Evolutionary conservation across 2,797 vertebrate genomes (phyloP), one percentile per base, ranked within the genome.

Genomic region (Cuniculus paca): DNA sequence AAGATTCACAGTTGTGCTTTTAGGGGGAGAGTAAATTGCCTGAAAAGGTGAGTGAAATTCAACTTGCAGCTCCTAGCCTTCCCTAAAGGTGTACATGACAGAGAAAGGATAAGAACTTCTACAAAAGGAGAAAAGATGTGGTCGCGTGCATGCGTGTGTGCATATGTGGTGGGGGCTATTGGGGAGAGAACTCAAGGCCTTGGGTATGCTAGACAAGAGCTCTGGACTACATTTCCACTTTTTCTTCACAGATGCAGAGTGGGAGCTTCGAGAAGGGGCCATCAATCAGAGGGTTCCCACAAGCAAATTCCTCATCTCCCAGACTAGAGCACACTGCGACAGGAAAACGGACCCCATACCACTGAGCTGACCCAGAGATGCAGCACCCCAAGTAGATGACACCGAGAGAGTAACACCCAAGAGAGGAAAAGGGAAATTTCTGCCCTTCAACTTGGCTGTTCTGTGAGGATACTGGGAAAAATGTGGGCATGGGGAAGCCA

Each of bases 1-100:
- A 89, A 31, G 75, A 89, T 54, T 83, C 26, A 85, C 4, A 83
- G 61, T 31, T 68, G n/a, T 31, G 12, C 22, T 79, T 85, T 92
- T 34, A 92, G 42, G 48, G 36, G 6, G 83, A 56, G 60, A 1
- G 24, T 95, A 90, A 88, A 90, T 72, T 11, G 36, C 24, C 45
- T 83, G 34, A 65, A 90, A 88, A 84, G 12, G 36, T 75, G 65
- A 68, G 12, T 45, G 24, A 72, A 89, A 74, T 56, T 87, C 5
- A 50, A 39, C 52, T 95, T 42, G 79, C 10, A 90, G 72, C 60
- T n/a, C 24, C 22, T n/a, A 39, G 19, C 39, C 58, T 80, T 91
- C 52, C 63, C 84, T 83, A 94, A 81, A 65, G 50, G 83, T 61
- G 5, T 9, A 14, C 12, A 36, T 22, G 19, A 36, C 6, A 5